Evolutionary conservation across 2,113 vertebrate species (phyloP).

Genomic region (Lophotis ruficrista): DNA sequence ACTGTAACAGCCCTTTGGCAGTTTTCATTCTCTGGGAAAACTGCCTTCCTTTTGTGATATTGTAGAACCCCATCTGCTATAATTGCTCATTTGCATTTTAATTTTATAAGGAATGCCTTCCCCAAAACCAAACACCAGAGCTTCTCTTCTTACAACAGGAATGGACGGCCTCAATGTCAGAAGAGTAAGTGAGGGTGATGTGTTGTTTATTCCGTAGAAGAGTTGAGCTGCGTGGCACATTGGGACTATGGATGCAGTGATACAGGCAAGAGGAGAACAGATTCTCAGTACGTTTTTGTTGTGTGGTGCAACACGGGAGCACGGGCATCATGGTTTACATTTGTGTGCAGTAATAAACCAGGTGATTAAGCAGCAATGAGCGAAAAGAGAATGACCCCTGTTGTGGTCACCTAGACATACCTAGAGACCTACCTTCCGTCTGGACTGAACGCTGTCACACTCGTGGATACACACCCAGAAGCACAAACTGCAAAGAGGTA

Average conservation of each 20-base stretch:
- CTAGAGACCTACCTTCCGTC: background rate
- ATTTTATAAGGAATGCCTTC: background rate
- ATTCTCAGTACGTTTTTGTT: background rate
- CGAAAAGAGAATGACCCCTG: background rate
- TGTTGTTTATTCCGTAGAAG: background rate
- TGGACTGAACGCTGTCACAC: background rate
- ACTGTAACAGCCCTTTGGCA: background rate
- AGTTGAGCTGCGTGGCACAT: background rate
- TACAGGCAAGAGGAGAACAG: background rate
- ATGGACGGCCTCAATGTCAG: background rate
- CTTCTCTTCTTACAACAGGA: background rate
- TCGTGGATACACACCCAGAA: background rate
- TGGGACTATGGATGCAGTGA: background rate
- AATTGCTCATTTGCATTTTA: constrained; percentile 5
- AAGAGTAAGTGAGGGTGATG: background rate
- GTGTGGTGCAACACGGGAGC: background rate
- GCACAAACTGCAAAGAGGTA: background rate
- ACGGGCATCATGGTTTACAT: background rate
- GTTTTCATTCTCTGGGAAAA: background rate
- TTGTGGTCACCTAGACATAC: background rate
- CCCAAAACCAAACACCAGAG: background rate
- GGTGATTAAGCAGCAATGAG: background rate
- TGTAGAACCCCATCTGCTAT: background rate
- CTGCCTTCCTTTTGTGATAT: background rate
- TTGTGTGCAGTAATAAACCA: background rate